Percentiles rank a stretch among this genome's conserved stretches.
phyloP scores from a whole-genome alignment of 23 tunicate species.

The Phallusia fumigata region DNA sequence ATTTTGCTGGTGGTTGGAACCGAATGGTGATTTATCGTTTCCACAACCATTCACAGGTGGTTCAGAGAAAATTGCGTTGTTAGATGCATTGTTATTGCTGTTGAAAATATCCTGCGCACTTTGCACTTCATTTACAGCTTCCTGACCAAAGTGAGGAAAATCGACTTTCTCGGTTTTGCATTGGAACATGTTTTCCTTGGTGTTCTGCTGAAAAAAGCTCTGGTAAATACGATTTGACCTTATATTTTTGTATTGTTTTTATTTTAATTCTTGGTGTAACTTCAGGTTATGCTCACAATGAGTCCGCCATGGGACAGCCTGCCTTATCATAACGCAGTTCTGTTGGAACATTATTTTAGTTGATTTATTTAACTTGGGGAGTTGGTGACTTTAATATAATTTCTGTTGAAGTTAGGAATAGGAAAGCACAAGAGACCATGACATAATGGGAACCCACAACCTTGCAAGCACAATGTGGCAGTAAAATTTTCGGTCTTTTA shows the following conservation, averaged over 20 bases:
- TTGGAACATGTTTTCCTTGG: conserved; percentile 21
- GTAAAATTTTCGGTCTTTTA: no score
- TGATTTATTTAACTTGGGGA: no score
- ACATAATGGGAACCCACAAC: no score
- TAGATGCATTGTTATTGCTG: conserved; percentile 20
- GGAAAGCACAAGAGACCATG: no score
- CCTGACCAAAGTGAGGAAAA: conserved; percentile 11
- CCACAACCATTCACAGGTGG: neutral
- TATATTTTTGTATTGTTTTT: neutral
- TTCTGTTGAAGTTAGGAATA: no score
- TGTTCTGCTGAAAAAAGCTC: neutral
- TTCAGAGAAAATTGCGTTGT: neutral
- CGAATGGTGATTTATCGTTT: conserved; percentile 4
- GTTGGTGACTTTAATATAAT: no score
- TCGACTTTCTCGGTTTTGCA: conserved; percentile 68
- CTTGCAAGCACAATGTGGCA: no score
- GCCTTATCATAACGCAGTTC: no score
- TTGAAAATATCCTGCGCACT: conserved; percentile 6
- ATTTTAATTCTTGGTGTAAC: no score
- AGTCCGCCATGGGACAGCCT: no score
- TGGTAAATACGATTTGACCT: neutral
- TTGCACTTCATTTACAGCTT: neutral
- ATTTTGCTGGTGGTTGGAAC: conserved; percentile 22
- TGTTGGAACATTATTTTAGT: no score
- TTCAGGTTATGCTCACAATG: no score